Conservation (phyloP, 2,113 vertebrate species). For the Opisthocomus hoazin region DNA sequence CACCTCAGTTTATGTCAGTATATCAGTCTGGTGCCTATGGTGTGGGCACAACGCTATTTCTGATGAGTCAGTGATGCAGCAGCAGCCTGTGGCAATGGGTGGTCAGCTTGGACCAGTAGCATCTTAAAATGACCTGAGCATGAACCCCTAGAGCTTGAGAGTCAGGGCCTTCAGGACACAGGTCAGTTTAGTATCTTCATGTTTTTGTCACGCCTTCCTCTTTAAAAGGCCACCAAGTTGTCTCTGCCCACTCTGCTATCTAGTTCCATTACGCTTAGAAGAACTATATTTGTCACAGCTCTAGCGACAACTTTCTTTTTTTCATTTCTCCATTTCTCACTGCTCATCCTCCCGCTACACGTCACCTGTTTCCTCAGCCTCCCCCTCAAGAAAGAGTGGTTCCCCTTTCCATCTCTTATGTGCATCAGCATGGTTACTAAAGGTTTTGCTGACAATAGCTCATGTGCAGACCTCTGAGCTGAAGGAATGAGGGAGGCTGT, state of each 20-base stretch:
- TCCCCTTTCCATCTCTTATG: slow-evolving; percentile 41
- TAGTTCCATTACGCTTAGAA: slow-evolving; percentile 1
- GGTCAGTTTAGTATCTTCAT: neutral
- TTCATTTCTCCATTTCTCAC: slow-evolving; percentile 62
- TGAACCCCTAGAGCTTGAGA: neutral
- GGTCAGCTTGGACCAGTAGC: neutral
- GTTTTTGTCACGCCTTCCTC: neutral
- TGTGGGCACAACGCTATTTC: neutral
- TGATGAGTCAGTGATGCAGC: neutral
- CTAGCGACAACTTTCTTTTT: slow-evolving; percentile 29
- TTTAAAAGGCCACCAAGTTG: neutral
- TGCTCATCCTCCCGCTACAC: neutral
- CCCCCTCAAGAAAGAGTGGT: slow-evolving; percentile 41
- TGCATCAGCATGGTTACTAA: neutral
- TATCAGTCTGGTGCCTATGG: neutral
- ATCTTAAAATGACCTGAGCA: neutral
- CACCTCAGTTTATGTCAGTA: neutral
- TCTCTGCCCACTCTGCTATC: neutral
- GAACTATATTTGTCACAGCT: neutral
- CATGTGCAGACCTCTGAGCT: neutral
- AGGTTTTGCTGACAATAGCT: neutral
- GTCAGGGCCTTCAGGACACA: neutral
- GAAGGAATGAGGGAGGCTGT: neutral
- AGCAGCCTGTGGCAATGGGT: neutral
- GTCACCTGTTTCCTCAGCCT: slow-evolving; percentile 43